Percentiles rank a stretch among this genome's conserved stretches.
phyloP scores from a whole-genome alignment of 2,888 invertebrate genomes.

The Aphodius granarius region DNA sequence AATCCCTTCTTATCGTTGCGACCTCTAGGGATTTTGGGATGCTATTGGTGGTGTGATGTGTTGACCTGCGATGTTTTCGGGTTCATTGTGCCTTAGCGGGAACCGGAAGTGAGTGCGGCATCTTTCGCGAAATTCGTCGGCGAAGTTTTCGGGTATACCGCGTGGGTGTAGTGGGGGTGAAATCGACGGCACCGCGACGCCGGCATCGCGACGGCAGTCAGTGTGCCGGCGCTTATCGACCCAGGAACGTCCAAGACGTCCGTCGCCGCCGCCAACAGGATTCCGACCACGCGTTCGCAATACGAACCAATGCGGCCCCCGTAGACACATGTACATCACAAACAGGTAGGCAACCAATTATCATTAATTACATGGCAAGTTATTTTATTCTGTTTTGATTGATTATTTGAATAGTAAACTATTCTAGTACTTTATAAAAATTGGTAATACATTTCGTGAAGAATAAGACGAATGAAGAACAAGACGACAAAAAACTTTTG shows the following conservation, averaged over 20 bases:
- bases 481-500: too few relatives aligned
- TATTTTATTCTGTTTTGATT: too few relatives aligned
- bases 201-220: constrained; percentile 47
- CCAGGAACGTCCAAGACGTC: constrained; percentile 34
- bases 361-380: neutral
- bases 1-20: neutral
- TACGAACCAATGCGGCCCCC: constrained; percentile 51
- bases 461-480: too few relatives aligned
- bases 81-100: neutral
- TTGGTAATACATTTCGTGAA: too few relatives aligned
- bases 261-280: constrained; percentile 33
- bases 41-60: neutral
- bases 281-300: constrained; percentile 44
- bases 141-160: constrained; percentile 33
- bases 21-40: neutral
- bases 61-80: neutral
- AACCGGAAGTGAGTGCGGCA: neutral
- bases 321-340: constrained; percentile 51
- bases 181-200: constrained; percentile 48
- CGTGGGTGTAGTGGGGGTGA: constrained; percentile 40
- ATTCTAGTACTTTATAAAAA: too few relatives aligned
- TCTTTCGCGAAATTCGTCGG: constrained; percentile 3
- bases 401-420: too few relatives aligned
- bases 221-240: constrained; percentile 50
- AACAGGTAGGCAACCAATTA: constrained; percentile 45